Conservation (phyloP, 2,113 vertebrate genomes). For the Rhabdornis inornatus region DNA sequence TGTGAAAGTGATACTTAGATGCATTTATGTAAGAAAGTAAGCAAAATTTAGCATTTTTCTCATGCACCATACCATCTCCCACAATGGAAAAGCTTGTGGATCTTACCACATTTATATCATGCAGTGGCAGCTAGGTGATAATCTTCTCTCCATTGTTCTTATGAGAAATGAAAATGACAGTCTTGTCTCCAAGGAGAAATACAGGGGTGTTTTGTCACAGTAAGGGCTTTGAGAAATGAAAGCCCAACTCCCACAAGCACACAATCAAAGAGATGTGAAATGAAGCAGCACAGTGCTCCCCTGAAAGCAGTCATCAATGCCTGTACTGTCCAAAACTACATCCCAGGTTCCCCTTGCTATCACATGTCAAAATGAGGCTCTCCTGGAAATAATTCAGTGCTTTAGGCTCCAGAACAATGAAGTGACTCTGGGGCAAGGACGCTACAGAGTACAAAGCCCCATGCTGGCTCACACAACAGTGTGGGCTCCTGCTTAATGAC, state of each 20-base stretch:
- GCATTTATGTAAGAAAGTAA: neutral
- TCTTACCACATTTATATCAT: neutral
- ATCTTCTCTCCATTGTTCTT: neutral
- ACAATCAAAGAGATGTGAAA: neutral
- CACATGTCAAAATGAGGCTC: neutral
- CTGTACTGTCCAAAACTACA: neutral
- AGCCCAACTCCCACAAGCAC: neutral
- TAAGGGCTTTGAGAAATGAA: neutral
- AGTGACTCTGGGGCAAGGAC: neutral
- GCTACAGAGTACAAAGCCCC: neutral
- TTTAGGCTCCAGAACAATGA: neutral
- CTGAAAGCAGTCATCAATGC: neutral
- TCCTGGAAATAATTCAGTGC: neutral
- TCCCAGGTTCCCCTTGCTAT: neutral
- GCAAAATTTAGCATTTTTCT: neutral
- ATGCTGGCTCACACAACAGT: accelerated
- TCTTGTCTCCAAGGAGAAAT: neutral
- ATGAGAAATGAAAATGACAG: neutral
- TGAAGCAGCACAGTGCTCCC: neutral
- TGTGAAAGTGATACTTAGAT: neutral
- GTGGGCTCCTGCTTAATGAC: neutral
- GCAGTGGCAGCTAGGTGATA: neutral
- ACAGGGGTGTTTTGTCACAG: neutral
- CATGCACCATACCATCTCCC: neutral
- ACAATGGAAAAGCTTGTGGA: neutral